A percentile compares a stretch with the other conserved stretches of the same genome.
Conservation (phyloP, 2,797 vertebrate species). For the Darevskia nairensis region DNA sequence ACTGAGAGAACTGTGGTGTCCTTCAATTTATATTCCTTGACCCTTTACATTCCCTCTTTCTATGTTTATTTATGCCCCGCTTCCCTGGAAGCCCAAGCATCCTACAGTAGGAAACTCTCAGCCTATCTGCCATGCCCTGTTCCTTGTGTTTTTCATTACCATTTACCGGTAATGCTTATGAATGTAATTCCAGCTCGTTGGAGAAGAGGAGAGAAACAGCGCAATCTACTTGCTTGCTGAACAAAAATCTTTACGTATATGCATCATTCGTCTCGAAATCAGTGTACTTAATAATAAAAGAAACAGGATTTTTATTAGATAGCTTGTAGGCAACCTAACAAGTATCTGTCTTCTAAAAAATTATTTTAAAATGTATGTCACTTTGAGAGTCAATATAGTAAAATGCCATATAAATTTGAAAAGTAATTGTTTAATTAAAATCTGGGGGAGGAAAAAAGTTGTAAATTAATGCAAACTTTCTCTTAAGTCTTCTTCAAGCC, state of each 20-base stretch:
- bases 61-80: not conserved
- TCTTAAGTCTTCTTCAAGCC: slow-evolving; percentile 17
- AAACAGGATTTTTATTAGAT: not conserved
- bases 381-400: not conserved
- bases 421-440: not conserved
- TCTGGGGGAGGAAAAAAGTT: not conserved
- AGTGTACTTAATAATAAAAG: not conserved
- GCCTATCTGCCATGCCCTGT: not conserved
- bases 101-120: not conserved
- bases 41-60: not conserved
- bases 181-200: not conserved
- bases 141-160: not conserved
- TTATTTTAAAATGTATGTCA: not conserved
- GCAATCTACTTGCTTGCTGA: not conserved
- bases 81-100: not conserved
- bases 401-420: not conserved
- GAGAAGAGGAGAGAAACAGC: not conserved
- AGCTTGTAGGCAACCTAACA: slow-evolving; percentile 26
- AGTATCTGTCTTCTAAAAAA: not conserved
- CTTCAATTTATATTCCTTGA: not conserved
- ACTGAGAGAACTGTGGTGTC: not conserved
- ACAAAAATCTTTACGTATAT: not conserved
- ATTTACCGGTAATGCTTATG: not conserved
- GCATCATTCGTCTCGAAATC: not conserved
- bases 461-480: slow-evolving; percentile 9